These are phyloP conservation scores for Lordiphosa stackelbergi DNA, from an alignment of 1,140 invertebrate species.

Conservation along the genomic window DNA sequence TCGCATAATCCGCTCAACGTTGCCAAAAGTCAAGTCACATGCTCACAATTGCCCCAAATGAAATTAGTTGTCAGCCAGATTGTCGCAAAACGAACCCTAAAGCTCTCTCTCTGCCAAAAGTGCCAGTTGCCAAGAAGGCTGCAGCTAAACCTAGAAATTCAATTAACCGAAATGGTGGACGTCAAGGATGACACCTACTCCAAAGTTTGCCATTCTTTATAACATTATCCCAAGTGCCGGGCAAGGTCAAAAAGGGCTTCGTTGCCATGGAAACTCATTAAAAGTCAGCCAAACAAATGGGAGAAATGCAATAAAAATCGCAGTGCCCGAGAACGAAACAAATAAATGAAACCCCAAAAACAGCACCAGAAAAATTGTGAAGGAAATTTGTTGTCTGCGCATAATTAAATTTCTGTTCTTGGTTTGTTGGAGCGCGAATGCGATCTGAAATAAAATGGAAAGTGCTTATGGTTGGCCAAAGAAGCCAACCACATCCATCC, in stretches of 20 bases:
- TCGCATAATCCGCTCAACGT: conserved; percentile 35
- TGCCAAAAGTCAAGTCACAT: conserved; percentile 23
- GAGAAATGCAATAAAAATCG: conserved; percentile 61
- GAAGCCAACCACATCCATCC: conserved; percentile 1
- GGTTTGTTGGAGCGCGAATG: conserved; percentile 34
- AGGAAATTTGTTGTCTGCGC: conserved; percentile 53
- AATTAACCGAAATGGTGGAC: conserved; percentile 60
- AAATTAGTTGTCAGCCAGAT: conserved; percentile 67
- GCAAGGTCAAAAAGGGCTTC: conserved; percentile 48
- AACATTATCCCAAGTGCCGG: conserved; percentile 28
- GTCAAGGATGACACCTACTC: conserved; percentile 18
- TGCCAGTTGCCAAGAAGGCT: conserved; percentile 7
- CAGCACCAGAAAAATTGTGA: conserved; percentile 14
- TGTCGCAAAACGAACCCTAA: conserved; percentile 20
- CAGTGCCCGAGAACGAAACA: conserved; percentile 25
- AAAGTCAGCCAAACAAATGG: conserved; percentile 38
- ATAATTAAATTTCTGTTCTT: conserved; percentile 60
- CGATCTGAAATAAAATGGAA: conserved; percentile 52
- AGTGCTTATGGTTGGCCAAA: conserved; percentile 41
- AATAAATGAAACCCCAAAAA: conserved; percentile 9
- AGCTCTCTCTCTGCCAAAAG: conserved; percentile 8
- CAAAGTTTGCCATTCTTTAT: conserved; percentile 18
- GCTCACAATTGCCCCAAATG: conserved; percentile 37
- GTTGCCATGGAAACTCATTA: conserved; percentile 42
- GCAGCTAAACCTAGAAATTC: conserved; percentile 51